A percentile compares a stretch with the other conserved stretches of the same genome.
phyloP scores from a whole-genome alignment of 1,140 invertebrate species.

The Belonocnema kinseyi region DNA sequence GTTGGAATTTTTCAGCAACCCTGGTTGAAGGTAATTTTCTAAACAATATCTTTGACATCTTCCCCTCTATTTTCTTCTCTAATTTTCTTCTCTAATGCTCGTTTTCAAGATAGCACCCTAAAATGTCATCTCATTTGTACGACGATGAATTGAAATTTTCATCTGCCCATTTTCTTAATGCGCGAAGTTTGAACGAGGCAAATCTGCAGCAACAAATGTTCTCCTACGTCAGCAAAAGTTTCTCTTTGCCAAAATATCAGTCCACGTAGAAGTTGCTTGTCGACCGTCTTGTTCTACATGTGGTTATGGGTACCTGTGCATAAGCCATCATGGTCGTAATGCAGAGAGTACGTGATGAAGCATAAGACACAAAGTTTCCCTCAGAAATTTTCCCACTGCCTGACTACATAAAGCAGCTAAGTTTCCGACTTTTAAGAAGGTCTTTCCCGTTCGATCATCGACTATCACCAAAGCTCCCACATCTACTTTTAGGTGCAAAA shows the following conservation, averaged over 20 bases:
- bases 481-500: not conserved
- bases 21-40: no score
- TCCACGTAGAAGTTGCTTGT: conserved; percentile 13
- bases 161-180: not conserved
- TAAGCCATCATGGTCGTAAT: conserved; percentile 21
- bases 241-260: conserved; percentile 5
- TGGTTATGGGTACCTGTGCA: conserved; percentile 22
- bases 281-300: conserved; percentile 25
- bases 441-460: conserved; percentile 3
- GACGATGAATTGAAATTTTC: not conserved
- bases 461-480: not conserved
- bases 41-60: no score
- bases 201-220: not conserved
- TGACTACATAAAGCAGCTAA: conserved; percentile 19
- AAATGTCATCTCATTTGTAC: not conserved
- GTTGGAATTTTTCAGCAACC: no score
- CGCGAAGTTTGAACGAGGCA: not conserved
- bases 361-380: conserved; percentile 29
- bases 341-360: conserved; percentile 16
- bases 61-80: no score
- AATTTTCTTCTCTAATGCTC: not conserved
- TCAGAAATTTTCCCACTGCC: not conserved
- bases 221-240: conserved; percentile 6
- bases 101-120: not conserved
- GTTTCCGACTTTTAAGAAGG: conserved; percentile 11